Percentiles rank a stretch among this genome's conserved stretches.
Evolutionary conservation across 2,797 vertebrate genomes (phyloP).

Genomic region (Euthynnus affinis): DNA sequence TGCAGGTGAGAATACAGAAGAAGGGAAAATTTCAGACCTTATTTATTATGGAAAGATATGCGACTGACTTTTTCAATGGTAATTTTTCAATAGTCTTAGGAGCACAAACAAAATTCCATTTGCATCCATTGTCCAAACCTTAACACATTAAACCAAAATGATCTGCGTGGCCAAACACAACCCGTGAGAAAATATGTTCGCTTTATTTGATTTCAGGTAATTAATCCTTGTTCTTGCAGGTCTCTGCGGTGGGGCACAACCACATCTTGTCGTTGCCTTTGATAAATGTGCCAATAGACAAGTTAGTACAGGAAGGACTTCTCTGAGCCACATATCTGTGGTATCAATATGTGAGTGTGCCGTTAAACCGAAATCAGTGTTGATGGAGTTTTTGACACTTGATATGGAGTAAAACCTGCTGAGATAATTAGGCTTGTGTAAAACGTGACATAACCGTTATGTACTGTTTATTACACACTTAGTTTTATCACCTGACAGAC

Average conservation of each 20-base stretch:
- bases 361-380: constrained; percentile 23
- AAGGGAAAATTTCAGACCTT: background rate
- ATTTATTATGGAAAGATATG: background rate
- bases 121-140: background rate
- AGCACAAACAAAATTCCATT: background rate
- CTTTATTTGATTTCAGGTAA: constrained; percentile 29
- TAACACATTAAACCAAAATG: background rate
- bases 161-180: constrained; percentile 2
- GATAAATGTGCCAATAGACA: constrained; percentile 72
- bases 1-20: background rate
- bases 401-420: constrained; percentile 8
- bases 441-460: background rate
- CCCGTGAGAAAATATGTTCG: constrained; percentile 13
- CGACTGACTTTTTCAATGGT: background rate
- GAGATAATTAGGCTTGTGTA: constrained; percentile 6
- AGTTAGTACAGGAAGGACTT: constrained; percentile 37
- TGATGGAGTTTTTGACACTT: constrained; percentile 31
- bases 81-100: background rate
- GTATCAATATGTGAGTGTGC: constrained; percentile 22
- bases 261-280: constrained; percentile 59
- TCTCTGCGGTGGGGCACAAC: constrained; percentile 21
- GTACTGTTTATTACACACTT: background rate
- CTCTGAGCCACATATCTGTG: constrained; percentile 22
- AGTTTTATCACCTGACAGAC: background rate
- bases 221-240: constrained; percentile 37